Evolutionary conservation across 2,888 invertebrate species (phyloP), one percentile per base, ranked within the genome.

Genomic region (Zaprionus obscuricornis): DNA sequence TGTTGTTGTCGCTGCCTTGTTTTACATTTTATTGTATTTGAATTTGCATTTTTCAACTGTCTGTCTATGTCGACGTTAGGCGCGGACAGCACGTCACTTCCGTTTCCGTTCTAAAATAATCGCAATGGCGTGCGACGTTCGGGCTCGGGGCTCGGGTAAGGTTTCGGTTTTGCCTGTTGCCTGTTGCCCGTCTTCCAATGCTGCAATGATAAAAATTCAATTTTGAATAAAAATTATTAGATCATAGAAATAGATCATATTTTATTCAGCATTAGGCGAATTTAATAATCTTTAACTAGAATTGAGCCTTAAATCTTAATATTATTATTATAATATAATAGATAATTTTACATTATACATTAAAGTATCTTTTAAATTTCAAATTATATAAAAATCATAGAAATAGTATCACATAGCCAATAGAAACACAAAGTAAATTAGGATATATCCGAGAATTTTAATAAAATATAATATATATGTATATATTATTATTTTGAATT

Each of bases 1-100:
- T 31, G 33, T n/a, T 59, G 45, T 31, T 46, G 31, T 5, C 27
- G 20, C 20, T 55, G 40, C 29, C 46, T 66, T 69, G 73, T 66
- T 79, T 83, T 72, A 79, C 84, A 79, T 85, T 85, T 85, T 79
- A 83, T 78, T 78, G 63, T 85, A 62, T 83, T 85, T 78, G 75
- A 85, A 85, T 85, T 79, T 85, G 68, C 66, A 85, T 78, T 83
- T 79, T 66, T 72, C 62, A 67, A 77, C 67, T 63, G 72, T 59
- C 68, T 63, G 68, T 42, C 16, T 40, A 33, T 27, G 10, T 27
- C 34, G 22, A 36, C 36, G 29, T 37, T 39, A 40, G 45, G 34
- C 27, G 20, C 39, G 40, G 50, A 13, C 36, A 20, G 43, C 47
- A 54, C 57, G 56, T 47, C 58, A 64, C 63, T 78, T 78, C 67